phyloP scores from a whole-genome alignment of 2,888 invertebrate species.

The Pristionchus japonicus region DNA sequence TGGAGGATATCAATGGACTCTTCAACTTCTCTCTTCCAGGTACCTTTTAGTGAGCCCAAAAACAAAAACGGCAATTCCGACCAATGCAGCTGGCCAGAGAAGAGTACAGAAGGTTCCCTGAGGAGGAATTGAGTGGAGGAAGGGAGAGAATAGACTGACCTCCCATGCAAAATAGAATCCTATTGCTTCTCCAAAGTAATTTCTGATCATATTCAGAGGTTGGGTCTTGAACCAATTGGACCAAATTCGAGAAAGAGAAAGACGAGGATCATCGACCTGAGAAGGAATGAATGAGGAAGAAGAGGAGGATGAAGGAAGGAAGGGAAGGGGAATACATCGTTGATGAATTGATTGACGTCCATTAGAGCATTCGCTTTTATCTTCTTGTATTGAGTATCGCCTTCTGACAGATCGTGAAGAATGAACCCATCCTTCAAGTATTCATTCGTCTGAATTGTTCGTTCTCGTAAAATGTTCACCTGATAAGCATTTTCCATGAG shows the following conservation, averaged over 20 bases:
- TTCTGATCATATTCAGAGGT: constrained; percentile 76
- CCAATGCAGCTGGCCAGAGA: constrained; percentile 76
- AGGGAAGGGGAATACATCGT: constrained; percentile 9
- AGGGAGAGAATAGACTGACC: not conserved
- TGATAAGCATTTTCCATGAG: constrained; percentile 75
- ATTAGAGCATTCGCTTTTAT: constrained; percentile 55
- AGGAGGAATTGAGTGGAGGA: too few species aligned
- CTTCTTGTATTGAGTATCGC: constrained; percentile 62
- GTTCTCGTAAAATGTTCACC: not conserved
- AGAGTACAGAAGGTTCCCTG: constrained; percentile 76
- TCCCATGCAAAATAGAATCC: constrained; percentile 78
- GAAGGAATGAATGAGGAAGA: not conserved
- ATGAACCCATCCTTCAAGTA: constrained; percentile 74
- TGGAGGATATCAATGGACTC: too few species aligned
- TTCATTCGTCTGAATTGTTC: not conserved
- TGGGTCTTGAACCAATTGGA: constrained; percentile 75
- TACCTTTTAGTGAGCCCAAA: constrained; percentile 76
- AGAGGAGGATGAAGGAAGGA: not conserved
- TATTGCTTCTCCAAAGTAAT: constrained; percentile 78
- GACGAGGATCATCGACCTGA: constrained; percentile 48
- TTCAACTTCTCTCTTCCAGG: not conserved
- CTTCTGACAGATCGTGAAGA: constrained; percentile 76
- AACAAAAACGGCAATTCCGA: constrained; percentile 76
- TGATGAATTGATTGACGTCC: constrained; percentile 28
- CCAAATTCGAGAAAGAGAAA: constrained; percentile 74